Base-by-base conservation (phyloP, 1,140 invertebrate genomes). In the Ganaspis sp. region DNA sequence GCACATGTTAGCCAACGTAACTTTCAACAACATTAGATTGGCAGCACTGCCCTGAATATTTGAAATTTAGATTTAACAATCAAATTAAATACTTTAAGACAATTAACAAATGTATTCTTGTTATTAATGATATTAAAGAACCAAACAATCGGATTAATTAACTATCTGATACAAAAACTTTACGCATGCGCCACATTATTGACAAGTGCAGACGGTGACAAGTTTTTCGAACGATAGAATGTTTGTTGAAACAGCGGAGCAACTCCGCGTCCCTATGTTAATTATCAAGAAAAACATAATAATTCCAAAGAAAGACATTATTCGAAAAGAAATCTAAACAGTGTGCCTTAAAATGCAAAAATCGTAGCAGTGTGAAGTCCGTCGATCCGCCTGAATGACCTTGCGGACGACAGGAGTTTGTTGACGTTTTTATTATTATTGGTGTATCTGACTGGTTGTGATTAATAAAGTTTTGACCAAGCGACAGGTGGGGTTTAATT, bases 161-260 rank as follows among this genome's bases (percentile, higher is more conserved):
- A n/a, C n/a, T n/a, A n/a, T n/a, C n/a, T n/a, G 6, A 34, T 3
- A 34, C 29, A 34, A 34, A 2, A 34, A 5, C 11, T 73, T 29
- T 15, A 42, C 78, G 78, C 81, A 74, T 72, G 78, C 74, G 78
- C 54, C 72, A 78, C 73, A 76, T 79, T 82, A 82, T 79, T 75
- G 81, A 79, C 77, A 76, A 15, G 49, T 0, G 0, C 53, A 75
- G 38, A 23, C 64, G 17, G 37, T 40, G 21, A 17, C n/a, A 71
- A 19, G 53, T 21, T 37, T n/a, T 38, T 34, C 53, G 58, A 72
- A 74, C 45, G 29, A 64, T 34, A 34, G 69, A 37, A 70, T 75
- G 71, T 53, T 19, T 64, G 64, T 54, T 34, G 73, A 40, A 54
- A 12, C 70, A 37, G 49, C 29, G 70, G n/a, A 45, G 72, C 29